Conservation (phyloP, 2,888 invertebrate genomes). For the Amphipyra berbera region DNA sequence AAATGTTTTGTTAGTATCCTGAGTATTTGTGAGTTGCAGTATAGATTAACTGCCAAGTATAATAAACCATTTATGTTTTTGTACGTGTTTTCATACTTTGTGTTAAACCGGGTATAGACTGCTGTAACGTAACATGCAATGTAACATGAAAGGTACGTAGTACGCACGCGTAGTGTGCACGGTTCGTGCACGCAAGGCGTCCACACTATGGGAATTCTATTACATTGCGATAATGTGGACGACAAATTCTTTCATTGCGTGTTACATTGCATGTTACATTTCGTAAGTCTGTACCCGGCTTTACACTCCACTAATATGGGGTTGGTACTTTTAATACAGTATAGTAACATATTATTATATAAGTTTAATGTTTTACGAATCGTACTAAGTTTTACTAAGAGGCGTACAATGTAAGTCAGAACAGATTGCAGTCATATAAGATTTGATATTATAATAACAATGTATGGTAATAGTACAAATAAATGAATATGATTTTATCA, state of each 20-base stretch:
- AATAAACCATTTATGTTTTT: constrained; percentile 31
- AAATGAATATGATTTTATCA: constrained; percentile 69
- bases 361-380: constrained; percentile 12
- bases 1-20: constrained; percentile 62
- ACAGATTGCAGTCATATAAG: constrained; percentile 39
- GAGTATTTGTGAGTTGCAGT: constrained; percentile 64
- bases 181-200: no score
- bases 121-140: constrained; percentile 18
- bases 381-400: constrained; percentile 12
- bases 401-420: constrained; percentile 31
- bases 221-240: no score
- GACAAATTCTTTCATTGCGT: no score
- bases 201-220: no score
- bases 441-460: constrained; percentile 33
- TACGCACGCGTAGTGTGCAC: no score
- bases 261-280: no score
- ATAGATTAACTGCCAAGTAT: constrained; percentile 32
- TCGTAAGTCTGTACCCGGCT: no score
- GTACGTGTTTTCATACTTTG: constrained; percentile 27
- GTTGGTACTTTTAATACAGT: no score
- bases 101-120: no score
- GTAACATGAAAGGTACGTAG: no score
- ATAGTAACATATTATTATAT: background rate
- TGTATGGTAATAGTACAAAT: constrained; percentile 44
- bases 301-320: background rate